Evolutionary conservation across 2,888 invertebrate genomes (phyloP), one percentile per base, ranked within the genome.

Genomic region (Pyralis farinalis): DNA sequence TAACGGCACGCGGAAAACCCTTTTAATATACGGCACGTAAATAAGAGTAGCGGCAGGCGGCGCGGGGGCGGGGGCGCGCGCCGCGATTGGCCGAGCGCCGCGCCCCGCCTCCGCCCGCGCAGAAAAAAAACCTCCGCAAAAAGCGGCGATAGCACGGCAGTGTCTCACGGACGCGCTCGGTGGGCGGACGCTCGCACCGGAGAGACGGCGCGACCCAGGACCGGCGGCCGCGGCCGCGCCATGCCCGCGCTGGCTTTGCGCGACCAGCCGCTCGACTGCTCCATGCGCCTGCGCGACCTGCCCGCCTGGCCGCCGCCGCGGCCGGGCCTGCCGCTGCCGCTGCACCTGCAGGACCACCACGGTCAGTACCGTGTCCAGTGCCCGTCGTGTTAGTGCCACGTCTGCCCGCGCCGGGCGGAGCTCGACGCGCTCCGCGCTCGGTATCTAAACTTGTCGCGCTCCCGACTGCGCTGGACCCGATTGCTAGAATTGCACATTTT

Each of bases 231-330:
- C 79, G 79, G 80, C 77, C 84, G 88, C 77, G 90, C 90, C 67
- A 91, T 92, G 91, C 93, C 92, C 79, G 92, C 92, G 91, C 90
- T 92, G 74, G 91, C 91, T 59, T 89, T 90, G 69, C 77, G 88
- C 90, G 76, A 83, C 73, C 93, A 93, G 82, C 94, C 94, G 58
- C 89, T 94, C 63, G 94, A 94, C 90, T 94, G 94, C 85, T 94
- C 94, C 75, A 93, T 93, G 90, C 82, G 85, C 74, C 82, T 85
- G 77, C 87, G 84, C 66, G 82, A 80, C 62, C 69, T 80, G 63
- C 80, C 80, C 58, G 75, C 78, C 65, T 78, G 80, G 80, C 79
- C 81, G 57, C 76, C 77, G 56, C 75, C 78, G 71, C 92, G 65
- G 54, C 69, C 48, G 53, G 53, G 21, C 21, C 21, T 21, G 4